Percentiles rank a stretch among this genome's conserved stretches.
Conservation (phyloP, 2,797 vertebrate species). For the Cuniculus paca region DNA sequence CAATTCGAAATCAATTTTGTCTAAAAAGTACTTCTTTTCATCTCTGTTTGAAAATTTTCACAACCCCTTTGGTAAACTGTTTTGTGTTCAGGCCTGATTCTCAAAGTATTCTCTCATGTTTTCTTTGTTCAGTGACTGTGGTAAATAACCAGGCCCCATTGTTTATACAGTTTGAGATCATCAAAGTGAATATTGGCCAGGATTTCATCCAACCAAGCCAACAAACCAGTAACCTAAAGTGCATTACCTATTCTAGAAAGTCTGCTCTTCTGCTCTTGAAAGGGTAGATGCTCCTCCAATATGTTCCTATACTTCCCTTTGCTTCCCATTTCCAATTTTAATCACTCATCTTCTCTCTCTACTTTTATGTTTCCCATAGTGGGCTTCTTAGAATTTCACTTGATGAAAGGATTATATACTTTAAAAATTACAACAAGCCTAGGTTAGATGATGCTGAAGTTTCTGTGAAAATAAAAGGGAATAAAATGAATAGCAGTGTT, state of each 20-base stretch:
- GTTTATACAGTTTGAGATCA: neutral
- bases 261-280: neutral
- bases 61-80: neutral
- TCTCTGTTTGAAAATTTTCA: neutral
- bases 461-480: constrained; percentile 45
- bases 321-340: neutral
- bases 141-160: neutral
- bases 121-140: neutral
- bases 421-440: constrained; percentile 8
- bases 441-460: neutral
- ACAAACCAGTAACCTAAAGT: neutral
- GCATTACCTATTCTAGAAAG: neutral
- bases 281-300: neutral
- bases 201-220: neutral
- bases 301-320: neutral
- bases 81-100: neutral
- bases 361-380: neutral
- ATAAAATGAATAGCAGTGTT: neutral
- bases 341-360: neutral
- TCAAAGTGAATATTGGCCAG: neutral
- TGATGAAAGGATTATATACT: neutral
- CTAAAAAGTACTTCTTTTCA: constrained; percentile 13
- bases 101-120: neutral
- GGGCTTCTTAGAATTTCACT: constrained; percentile 19
- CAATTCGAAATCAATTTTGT: constrained; percentile 4